A percentile compares a stretch with the other conserved stretches of the same genome.
These are phyloP conservation scores for Hirundo rustica DNA, from an alignment of 2,797 vertebrate genomes.

Conservation along the genomic window DNA sequence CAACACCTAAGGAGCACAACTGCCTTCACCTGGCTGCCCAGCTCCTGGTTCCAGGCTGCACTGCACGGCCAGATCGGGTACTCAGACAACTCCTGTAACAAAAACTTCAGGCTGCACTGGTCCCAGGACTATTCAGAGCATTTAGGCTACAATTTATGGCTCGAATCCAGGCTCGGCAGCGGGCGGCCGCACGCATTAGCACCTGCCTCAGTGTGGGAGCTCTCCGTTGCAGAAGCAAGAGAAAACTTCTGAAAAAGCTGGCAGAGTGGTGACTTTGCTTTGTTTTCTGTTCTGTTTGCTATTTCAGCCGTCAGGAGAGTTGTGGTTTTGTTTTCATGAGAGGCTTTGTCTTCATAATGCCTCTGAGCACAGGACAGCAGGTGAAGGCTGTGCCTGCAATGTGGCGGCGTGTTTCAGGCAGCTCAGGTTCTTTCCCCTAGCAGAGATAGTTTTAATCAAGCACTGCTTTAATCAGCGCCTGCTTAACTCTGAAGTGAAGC, in stretches of 20 bases:
- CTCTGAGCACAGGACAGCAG: background rate
- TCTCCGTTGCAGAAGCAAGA: background rate
- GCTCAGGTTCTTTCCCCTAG: background rate
- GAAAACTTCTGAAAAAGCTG: background rate
- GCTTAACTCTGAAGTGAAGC: background rate
- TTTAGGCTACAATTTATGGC: background rate
- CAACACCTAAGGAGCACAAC: background rate
- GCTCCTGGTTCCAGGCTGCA: background rate
- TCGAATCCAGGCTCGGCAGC: background rate
- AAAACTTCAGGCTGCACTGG: background rate
- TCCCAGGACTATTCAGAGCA: background rate
- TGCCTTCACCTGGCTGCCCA: background rate
- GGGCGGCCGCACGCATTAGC: rapidly evolving
- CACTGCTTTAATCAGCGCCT: background rate
- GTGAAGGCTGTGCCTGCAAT: background rate
- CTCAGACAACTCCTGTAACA: rapidly evolving
- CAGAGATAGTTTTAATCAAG: background rate
- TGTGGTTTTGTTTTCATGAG: background rate
- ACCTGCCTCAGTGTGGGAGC: background rate
- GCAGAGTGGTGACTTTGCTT: background rate
- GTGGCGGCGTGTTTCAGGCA: background rate
- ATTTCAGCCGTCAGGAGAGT: background rate
- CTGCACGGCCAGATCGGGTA: background rate
- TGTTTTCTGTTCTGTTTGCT: background rate
- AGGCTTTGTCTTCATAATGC: background rate